Base-by-base conservation (phyloP, 2,797 vertebrate species). In the Mus spretus region DNA sequence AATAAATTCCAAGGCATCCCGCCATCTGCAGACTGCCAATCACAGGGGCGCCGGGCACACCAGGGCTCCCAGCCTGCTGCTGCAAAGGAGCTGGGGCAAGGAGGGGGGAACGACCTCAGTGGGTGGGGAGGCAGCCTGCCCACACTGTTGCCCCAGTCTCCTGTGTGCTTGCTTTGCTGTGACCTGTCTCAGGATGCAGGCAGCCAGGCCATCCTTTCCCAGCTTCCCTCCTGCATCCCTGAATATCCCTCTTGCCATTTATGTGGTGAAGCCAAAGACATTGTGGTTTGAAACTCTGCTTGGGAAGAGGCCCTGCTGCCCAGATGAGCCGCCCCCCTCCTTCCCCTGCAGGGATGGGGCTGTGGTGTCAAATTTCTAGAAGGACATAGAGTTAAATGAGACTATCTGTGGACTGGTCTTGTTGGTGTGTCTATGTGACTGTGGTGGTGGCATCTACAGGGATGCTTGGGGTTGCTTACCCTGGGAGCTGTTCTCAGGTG, bases 21-120 rank as follows among this genome's bases (percentile, higher is more conserved):
- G 75, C 96, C 96, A 89, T 92, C 98, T 95, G 92, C 90, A 91
- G 91, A 78, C 97, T 98, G 97, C 96, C 97, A 98, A 97, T 98
- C 98, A 98, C 6, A 4, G 96, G 96, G 89, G 85, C 47, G 13
- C 70, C 0, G 77, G 94, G 97, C 96, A 78, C 96, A 63, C 94
- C 77, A 84, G 96, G 96, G 96, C 93, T 94, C 96, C 88, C 61
- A 55, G 94, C 84, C 94, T 74, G 90, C 97, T 80, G 93, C 95
- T 59, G 93, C 0, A 1, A n/a, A 57, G 94, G 82, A 72, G 53
- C 47, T 12, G 80, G 85, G 90, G 81, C 28, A 12, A 3, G n/a
- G 72, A 50, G 50, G 50, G 50, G 50, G 50, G 50, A 50, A 50
- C 9, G 81, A 59, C 50, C 84, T 50, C 1, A 28, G 50, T 0